Base-by-base conservation (phyloP, 2,888 invertebrate genomes). In the Junonia oenone region DNA sequence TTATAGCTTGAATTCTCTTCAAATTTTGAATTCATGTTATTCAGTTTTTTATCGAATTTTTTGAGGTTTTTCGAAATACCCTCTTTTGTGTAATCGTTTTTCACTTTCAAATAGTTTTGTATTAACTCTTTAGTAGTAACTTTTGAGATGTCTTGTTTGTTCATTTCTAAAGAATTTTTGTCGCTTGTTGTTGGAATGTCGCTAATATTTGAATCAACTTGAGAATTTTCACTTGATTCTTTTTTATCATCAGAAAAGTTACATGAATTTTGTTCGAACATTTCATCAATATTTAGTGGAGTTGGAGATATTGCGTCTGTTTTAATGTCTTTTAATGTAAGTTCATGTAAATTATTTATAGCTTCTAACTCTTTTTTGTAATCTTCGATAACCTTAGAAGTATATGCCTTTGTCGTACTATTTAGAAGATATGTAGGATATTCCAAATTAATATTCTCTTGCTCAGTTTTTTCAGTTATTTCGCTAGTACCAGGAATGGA, bases 341-440 rank as follows among this genome's bases (percentile, higher is more conserved):
- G 76, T 56, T 89, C 82, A 55, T 91, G 91, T 31, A 90, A 70
- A 64, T 77, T 87, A 56, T 91, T 88, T 38, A 91, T 91, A 52
- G 90, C 84, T 69, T 87, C 82, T 62, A 91, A 72, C 73, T 91
- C 91, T 64, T 81, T 88, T 69, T 87, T 91, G 59, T 91, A 91
- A 71, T 91, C 91, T 72, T 90, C 90, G 53, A 91, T 90, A 2
- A 91, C 90, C 72, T 88, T 87, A 14, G 90, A 90, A 4, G 91
- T 91, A 55, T 90, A 91, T 0, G 87, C 84, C 76, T 90, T 91
- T 22, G 84, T 86, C 31, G 77, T 78, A 63, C 87, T 90, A 58
- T 90, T 86, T 1, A 76, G 72, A 59, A 91, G 75, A 67, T 91
- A 91, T 2, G 81, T 66, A 11, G 91, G 91, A 65, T 91, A 91